Base-by-base conservation (phyloP, 2,113 vertebrate species). In the Bubo bubo region DNA sequence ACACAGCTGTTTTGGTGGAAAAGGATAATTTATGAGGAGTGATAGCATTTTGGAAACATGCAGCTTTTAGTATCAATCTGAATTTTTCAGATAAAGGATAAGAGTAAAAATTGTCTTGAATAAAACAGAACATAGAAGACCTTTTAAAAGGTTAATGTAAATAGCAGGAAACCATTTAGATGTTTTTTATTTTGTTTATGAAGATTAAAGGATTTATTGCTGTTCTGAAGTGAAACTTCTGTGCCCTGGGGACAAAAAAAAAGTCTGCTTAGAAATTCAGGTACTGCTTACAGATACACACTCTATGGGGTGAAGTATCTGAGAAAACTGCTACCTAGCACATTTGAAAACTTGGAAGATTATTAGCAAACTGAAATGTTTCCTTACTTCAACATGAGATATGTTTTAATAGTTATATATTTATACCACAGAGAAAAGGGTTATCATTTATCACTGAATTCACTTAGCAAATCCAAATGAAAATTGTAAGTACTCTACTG, bases 121-220 rank as follows among this genome's bases (percentile, higher is more conserved):
- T 64, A 77, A 87, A 91, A 83, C 14, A 90, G 41, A 79, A 82
- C 21, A 32, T 37, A 59, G 50, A 86, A 90, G 66, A 95, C 35
- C 52, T 91, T 96, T 93, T 32, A 62, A 91, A 93, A 95, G 71
- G 55, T 87, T 95, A 79, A 90, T 71, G 19, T 93, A 93, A 95
- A 79, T 89, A 90, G 47, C 73, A 92, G 66, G 14, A 8, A 91
- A 71, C 15, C 9, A 68, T 68, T 94, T 92, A 50, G n/a, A 34
- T 37, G 59, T 83, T 85, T 86, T 75, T 47, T 56, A 45, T 90
- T 90, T 93, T 95, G 47, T 90, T 88, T 93, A 73, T 82, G 75
- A 94, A 94, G 45, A 95, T 93, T 91, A 84, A 96, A 93, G n/a
- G 58, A 84, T 14, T 88, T 93, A 81, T 3, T 87, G 17, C 18